Percentiles rank a stretch among this genome's conserved stretches.
Conservation (phyloP, 2,113 vertebrate genomes). For the Lasiurus borealis region DNA sequence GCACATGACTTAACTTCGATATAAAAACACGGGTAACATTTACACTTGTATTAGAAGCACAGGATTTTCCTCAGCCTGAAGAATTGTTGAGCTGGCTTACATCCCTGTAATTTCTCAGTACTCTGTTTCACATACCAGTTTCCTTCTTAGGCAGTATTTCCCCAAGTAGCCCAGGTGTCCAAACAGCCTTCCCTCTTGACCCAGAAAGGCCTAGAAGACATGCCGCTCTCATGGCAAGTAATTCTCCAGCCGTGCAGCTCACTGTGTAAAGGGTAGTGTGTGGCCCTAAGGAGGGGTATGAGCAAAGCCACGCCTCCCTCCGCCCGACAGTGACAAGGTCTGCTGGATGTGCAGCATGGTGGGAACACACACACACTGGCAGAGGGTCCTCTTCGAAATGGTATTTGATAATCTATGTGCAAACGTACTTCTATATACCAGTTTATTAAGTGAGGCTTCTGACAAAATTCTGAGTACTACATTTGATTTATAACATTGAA, state of each 20-base stretch:
- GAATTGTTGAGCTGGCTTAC: neutral
- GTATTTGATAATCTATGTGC: neutral
- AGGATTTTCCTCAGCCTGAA: neutral
- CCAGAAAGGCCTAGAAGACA: neutral
- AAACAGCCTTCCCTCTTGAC: too few relatives aligned
- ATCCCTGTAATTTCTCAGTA: neutral
- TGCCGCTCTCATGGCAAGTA: rapidly evolving
- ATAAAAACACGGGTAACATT: rapidly evolving
- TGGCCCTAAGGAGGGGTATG: neutral
- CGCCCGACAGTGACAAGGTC: neutral
- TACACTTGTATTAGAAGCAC: neutral
- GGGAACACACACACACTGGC: too few relatives aligned
- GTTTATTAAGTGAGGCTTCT: too few relatives aligned
- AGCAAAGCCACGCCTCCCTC: neutral
- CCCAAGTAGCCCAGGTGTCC: too few relatives aligned
- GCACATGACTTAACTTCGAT: neutral
- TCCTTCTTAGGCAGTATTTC: neutral
- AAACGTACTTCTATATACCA: neutral
- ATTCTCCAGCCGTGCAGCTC: neutral
- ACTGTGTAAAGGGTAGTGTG: rapidly evolving
- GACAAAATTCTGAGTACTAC: rapidly evolving
- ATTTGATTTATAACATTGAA: rapidly evolving
- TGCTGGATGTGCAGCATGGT: too few relatives aligned
- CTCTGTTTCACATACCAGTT: neutral
- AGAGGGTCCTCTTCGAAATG: rapidly evolving